Evolutionary conservation across 2,113 vertebrate genomes (phyloP).

Genomic region (Castor canadensis): DNA sequence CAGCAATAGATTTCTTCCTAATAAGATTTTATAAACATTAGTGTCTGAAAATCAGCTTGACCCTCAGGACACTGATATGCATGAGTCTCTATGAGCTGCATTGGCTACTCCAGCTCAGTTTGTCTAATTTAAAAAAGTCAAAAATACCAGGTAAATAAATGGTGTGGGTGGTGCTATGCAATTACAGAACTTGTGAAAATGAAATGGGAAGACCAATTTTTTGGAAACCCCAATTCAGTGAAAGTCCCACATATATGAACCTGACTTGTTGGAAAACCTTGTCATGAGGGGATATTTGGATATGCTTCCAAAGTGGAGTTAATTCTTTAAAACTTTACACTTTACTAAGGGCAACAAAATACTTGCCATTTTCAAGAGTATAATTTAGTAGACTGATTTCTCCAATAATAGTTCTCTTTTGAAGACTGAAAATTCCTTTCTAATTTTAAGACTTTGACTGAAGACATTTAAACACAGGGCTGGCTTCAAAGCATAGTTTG

Average conservation of each 20-base stretch:
- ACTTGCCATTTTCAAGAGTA: neutral
- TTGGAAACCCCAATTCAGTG: neutral
- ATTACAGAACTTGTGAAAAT: neutral
- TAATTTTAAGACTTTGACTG: constrained; percentile 54
- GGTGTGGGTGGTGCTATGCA: neutral
- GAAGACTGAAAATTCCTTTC: constrained; percentile 39
- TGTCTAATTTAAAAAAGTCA: neutral
- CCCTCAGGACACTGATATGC: neutral
- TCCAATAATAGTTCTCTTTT: neutral
- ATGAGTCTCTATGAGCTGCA: neutral
- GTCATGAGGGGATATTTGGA: neutral
- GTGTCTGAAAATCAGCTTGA: neutral
- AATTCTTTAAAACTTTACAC: neutral
- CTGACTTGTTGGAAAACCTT: neutral
- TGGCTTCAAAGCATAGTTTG: constrained; percentile 69
- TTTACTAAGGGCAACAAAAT: neutral
- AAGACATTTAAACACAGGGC: constrained; percentile 59
- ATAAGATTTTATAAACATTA: neutral
- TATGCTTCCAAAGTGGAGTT: neutral
- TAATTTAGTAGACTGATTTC: neutral
- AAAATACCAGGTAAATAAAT: neutral
- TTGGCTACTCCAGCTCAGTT: neutral
- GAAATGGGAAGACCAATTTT: neutral
- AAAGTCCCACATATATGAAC: neutral
- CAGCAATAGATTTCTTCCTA: neutral